Evolutionary conservation across 2,888 invertebrate genomes (phyloP).

Genomic region (Nebria brevicollis): DNA sequence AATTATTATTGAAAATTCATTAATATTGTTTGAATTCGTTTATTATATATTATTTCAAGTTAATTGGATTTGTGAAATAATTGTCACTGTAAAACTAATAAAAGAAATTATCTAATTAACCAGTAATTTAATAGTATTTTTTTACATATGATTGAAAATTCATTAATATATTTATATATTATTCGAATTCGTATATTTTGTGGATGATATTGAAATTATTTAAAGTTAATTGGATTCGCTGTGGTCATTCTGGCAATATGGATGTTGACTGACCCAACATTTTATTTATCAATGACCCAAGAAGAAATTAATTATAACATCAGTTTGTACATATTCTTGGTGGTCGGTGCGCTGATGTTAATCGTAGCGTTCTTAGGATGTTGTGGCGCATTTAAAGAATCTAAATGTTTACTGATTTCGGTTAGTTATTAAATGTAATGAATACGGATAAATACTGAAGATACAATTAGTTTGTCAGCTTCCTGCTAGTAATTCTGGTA

Average conservation of each 20-base stretch:
- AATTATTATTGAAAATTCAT: too few species aligned
- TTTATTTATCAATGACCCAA: conserved; percentile 76
- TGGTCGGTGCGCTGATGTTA: conserved; percentile 77
- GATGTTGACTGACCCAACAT: conserved; percentile 80
- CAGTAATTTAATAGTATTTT: too few species aligned
- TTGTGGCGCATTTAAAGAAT: conserved; percentile 82
- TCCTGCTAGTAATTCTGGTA: conserved; percentile 79
- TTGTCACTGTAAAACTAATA: too few species aligned
- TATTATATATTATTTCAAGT: too few species aligned
- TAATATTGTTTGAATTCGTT: too few species aligned
- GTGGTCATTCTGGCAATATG: conserved; percentile 78
- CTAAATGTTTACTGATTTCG: conserved; percentile 78
- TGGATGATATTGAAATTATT: conserved; percentile 51
- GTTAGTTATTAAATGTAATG: conserved; percentile 64
- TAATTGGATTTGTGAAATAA: too few species aligned
- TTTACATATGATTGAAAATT: too few species aligned
- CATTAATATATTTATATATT: too few species aligned
- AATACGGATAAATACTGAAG: not conserved
- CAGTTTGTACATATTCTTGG: conserved; percentile 77
- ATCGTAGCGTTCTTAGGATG: conserved; percentile 85
- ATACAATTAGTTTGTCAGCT: conserved; percentile 76
- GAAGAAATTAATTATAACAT: conserved; percentile 72
- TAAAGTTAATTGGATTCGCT: conserved; percentile 77
- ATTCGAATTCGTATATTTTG: not conserved
- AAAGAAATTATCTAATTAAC: too few species aligned